Evolutionary conservation across 2,113 vertebrate species (phyloP).

Genomic region (Aplodontia rufa): DNA sequence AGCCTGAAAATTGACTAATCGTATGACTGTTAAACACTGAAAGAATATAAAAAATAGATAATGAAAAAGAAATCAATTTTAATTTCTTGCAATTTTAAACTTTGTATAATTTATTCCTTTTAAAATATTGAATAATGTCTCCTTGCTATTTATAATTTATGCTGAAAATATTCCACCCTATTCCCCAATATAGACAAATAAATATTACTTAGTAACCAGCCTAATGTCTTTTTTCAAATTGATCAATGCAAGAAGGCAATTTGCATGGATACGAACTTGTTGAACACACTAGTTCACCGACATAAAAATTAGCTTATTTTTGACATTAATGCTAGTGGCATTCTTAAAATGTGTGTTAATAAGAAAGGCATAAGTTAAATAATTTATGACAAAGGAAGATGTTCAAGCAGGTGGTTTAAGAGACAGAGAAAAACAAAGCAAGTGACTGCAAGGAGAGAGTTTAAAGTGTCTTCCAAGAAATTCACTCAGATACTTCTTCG

Average conservation of each 20-base stretch:
- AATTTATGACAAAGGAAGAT: background rate
- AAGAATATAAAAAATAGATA: background rate
- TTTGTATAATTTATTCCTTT: background rate
- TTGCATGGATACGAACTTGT: background rate
- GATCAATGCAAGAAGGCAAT: background rate
- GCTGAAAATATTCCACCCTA: background rate
- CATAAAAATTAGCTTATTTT: background rate
- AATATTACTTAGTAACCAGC: background rate
- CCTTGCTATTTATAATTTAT: background rate
- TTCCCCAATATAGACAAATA: background rate
- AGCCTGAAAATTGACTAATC: background rate
- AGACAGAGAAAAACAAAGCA: background rate
- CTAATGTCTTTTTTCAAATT: background rate
- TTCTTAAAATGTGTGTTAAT: background rate
- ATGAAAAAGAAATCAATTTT: background rate
- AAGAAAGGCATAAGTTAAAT: background rate
- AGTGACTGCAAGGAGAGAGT: background rate
- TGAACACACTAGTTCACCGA: background rate
- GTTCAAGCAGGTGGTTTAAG: background rate
- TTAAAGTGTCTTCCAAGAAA: background rate
- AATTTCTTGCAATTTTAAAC: conserved; percentile 10
- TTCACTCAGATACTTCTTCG: background rate
- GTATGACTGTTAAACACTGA: background rate
- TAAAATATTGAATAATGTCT: background rate
- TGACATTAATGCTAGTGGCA: background rate